Conservation (phyloP, 2,888 invertebrate genomes). For the Oxyteleia sp. region DNA sequence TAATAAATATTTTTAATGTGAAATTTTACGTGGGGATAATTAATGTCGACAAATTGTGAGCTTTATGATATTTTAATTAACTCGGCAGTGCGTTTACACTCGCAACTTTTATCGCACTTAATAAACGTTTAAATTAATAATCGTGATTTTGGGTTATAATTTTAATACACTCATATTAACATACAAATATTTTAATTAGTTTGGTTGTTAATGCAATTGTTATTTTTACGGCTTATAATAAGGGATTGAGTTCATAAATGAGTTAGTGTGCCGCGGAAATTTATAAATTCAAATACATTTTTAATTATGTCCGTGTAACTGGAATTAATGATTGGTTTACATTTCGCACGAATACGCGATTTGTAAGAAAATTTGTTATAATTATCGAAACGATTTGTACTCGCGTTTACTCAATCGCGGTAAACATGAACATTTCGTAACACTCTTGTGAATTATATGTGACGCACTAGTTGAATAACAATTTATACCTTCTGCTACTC, state of each 20-base stretch:
- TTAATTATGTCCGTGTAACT: conserved; percentile 1
- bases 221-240: conserved; percentile 28
- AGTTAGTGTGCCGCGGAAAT: neutral
- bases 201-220: conserved; percentile 27
- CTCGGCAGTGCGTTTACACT: conserved; percentile 26
- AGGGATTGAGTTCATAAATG: conserved; percentile 3
- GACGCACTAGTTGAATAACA: neutral
- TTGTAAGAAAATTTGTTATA: neutral
- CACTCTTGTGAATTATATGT: neutral
- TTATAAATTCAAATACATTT: conserved; percentile 24
- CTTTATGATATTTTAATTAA: conserved; percentile 59
- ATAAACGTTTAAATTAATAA: conserved; percentile 59
- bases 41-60: conserved; percentile 48
- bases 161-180: conserved; percentile 28
- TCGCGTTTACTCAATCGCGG: conserved; percentile 7
- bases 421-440: conserved; percentile 20
- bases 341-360: neutral
- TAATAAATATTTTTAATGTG: conserved; percentile 53
- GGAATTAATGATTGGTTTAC: neutral
- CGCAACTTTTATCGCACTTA: conserved; percentile 49
- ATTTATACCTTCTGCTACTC: neutral
- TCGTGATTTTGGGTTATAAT: conserved; percentile 41
- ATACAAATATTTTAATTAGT: conserved; percentile 42
- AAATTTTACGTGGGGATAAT: conserved; percentile 42
- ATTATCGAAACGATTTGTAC: conserved; percentile 6